These are phyloP conservation scores for Drosophila sordidula DNA, from an alignment of 2,888 invertebrate genomes.

Conservation along the genomic window DNA sequence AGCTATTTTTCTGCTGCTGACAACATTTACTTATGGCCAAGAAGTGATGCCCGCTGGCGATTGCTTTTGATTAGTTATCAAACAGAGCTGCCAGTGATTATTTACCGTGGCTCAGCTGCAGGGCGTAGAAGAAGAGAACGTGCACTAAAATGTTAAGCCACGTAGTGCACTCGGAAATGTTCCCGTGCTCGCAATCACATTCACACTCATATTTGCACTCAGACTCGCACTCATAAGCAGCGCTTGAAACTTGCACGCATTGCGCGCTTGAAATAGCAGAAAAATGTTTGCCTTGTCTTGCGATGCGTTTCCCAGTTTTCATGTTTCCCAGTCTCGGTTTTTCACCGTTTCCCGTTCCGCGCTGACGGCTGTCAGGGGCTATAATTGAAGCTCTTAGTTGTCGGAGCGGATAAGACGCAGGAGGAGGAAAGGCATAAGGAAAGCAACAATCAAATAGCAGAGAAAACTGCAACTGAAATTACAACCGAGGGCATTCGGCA, in stretches of 20 bases:
- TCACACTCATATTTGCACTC: constrained; percentile 17
- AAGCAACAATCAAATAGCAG: constrained; percentile 69
- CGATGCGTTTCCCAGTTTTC: constrained; percentile 36
- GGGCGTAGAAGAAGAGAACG: constrained; percentile 34
- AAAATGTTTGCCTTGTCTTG: constrained; percentile 52
- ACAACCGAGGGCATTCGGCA: constrained; percentile 64
- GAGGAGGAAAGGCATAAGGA: constrained; percentile 17
- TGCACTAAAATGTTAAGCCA: constrained; percentile 7
- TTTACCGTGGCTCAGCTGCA: constrained; percentile 66
- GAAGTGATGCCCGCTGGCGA: constrained; percentile 29
- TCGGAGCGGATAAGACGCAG: constrained; percentile 27
- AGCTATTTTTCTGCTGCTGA: not conserved
- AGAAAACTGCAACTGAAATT: constrained; percentile 73
- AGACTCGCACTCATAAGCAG: constrained; percentile 23
- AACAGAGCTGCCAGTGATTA: constrained; percentile 43
- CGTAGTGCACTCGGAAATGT: not conserved
- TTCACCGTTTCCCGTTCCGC: constrained; percentile 16
- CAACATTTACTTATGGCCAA: constrained; percentile 7
- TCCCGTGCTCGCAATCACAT: constrained; percentile 5
- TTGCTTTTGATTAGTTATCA: constrained; percentile 41
- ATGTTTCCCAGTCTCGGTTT: constrained; percentile 3
- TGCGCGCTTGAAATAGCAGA: constrained; percentile 58
- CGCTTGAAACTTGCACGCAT: constrained; percentile 38
- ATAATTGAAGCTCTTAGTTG: constrained; percentile 73
- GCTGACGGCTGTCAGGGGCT: constrained; percentile 57